Evolutionary conservation across 2,888 invertebrate species (phyloP), one percentile per base, ranked within the genome.

Genomic region (Drosophila nr. fundita): DNA sequence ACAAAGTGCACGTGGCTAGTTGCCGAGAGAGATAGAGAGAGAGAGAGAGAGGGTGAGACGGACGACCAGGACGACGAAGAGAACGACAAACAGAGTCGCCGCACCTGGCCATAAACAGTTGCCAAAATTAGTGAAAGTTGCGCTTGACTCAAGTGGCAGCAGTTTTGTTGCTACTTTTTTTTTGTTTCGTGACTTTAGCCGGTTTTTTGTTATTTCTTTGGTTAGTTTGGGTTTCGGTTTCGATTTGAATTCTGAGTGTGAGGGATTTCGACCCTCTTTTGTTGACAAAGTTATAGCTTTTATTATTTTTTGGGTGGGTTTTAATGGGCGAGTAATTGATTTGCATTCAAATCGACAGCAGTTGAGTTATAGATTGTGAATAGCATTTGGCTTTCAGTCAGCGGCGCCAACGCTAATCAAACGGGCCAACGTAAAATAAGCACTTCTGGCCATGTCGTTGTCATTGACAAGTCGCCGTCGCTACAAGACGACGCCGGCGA

Each of bases 271-370:
- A 48, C 15, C 29, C 65, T 13, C 32, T 32, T 76, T 84, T 89
- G 87, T 89, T 87, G 85, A 85, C 87, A 87, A 85, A 87, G 83
- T 82, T 89, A 86, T 87, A 82, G 83, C 82, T 60, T 62, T 32
- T n/a, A 45, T 45, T 13, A 21, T 45, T 15, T 15, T 45, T 45
- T 6, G 73, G 69, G 52, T 69, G 68, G 53, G 68, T 62, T 73
- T 76, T 87, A 89, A 87, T 87, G 87, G 82, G 78, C 70, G 71
- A 61, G 82, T 87, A 89, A 87, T 87, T 87, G 89, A 87, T 89
- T 89, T 87, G 87, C 89, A 79, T 89, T 87, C 82, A 74, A 85
- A 78, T 82, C 83, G 85, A 45, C 45, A 45, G 45, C 45, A 45
- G 45, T 45, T 45, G 45, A 45, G 45, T 45, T 45, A 45, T 15